Evolutionary conservation across 2,888 invertebrate species (phyloP), one percentile per base, ranked within the genome.

Genomic region (Teleogryllus oceanicus): DNA sequence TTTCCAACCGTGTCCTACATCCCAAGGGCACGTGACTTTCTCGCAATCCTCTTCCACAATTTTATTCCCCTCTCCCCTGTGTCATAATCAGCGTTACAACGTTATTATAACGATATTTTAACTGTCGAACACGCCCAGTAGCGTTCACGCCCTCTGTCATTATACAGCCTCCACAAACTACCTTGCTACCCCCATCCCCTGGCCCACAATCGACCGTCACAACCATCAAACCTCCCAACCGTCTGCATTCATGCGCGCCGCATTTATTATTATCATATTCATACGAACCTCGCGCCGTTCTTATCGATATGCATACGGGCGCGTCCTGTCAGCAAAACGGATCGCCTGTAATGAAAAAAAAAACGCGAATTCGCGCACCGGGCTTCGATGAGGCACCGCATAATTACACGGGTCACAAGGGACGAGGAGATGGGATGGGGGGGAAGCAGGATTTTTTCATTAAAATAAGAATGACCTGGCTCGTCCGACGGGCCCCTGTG

Each of bases 41-140:
- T 37, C 62, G 16, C 62, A 62, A 13, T 62, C 62, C 62, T 8
- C 62, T 62, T 18, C 62, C 13, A 12, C 62, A 10, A 4, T 16
- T 62, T 62, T n/a, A 4, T 16, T 5, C 13, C 13, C 62, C 62
- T 62, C 13, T n/a, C 12, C 8, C 62, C 13, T 13, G 62, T 16
- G n/a, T 62, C 62, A 16, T 62, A 62, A 62, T 62, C 62, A 62
- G 62, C 13, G 62, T n/a, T n/a, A 62, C 62, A n/a, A 4, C 62
- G 62, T 62, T 62, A 62, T 62, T 62, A 62, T 62, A 62, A 62
- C 62, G 62, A 62, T 62, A 62, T 62, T 62, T 62, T 62, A 62
- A 62, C 62, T 62, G 62, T 13, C 62, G 62, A 62, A 13, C 62
- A n/a, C 62, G 62, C 62, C 16, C 62, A 13, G 16, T 12, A 0